These are phyloP conservation scores for Odocoileus hemionus DNA, from an alignment of 2,113 vertebrate species.

Conservation along the genomic window DNA sequence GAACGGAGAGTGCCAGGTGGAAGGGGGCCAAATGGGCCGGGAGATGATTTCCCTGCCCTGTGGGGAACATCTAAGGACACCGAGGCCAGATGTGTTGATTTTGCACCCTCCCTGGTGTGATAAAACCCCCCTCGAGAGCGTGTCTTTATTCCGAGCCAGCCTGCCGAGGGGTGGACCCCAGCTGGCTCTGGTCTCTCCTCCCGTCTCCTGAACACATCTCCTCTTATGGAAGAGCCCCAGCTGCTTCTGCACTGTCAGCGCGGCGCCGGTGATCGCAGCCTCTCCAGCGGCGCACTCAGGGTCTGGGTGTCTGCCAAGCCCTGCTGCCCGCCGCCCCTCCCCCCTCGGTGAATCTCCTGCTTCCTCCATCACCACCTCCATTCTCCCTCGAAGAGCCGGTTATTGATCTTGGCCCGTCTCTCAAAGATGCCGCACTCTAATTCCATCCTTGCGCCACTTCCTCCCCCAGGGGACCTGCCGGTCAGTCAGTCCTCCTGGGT, in stretches of 20 bases:
- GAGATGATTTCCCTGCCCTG: not conserved
- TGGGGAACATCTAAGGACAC: constrained; percentile 44
- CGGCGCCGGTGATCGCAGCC: not conserved
- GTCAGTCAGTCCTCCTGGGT: not conserved
- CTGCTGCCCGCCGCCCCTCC: not conserved
- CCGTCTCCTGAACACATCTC: not conserved
- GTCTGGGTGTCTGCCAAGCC: constrained; percentile 28
- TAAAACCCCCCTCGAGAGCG: not conserved
- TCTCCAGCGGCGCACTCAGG: not conserved
- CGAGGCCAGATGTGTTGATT: constrained; percentile 29
- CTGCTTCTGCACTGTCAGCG: constrained; percentile 41
- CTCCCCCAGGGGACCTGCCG: fast-evolving
- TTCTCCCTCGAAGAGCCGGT: constrained; percentile 11
- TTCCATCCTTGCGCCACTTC: not conserved
- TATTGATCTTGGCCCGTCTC: constrained; percentile 68
- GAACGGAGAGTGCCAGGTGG: not conserved
- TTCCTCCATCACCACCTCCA: constrained; percentile 54
- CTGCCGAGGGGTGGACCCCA: not conserved
- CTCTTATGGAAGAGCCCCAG: constrained; percentile 56
- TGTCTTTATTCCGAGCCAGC: not conserved
- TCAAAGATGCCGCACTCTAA: constrained; percentile 31
- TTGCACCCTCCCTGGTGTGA: not conserved
- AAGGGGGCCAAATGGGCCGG: not conserved
- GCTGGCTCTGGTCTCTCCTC: not conserved
- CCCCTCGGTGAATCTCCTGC: not conserved